These are phyloP conservation scores for Ptilorrhoa leucosticta DNA, from an alignment of 2,113 vertebrate species.

Conservation along the genomic window DNA sequence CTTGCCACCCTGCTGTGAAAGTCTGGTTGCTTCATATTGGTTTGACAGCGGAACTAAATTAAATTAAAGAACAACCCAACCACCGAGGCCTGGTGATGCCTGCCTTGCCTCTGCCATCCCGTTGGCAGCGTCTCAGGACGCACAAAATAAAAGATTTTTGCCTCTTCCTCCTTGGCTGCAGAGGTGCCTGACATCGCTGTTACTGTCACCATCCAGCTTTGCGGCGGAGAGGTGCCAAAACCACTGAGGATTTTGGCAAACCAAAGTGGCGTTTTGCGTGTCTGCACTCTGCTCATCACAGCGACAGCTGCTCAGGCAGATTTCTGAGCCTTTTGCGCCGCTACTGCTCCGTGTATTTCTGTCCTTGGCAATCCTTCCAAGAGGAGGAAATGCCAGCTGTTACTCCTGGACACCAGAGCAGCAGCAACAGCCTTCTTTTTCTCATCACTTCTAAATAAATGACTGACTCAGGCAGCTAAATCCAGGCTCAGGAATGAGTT, in stretches of 20 bases:
- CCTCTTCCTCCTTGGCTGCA: background rate
- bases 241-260: slow-evolving; percentile 58
- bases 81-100: background rate
- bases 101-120: background rate
- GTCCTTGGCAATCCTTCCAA: slow-evolving; percentile 57
- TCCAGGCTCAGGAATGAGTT: background rate
- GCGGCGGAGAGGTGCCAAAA: slow-evolving; percentile 9
- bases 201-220: background rate
- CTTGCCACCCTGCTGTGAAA: background rate
- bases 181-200: background rate
- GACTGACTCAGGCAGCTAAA: background rate
- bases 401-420: slow-evolving; percentile 45
- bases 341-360: slow-evolving; percentile 36
- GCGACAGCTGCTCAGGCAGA: slow-evolving; percentile 74
- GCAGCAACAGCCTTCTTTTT: slow-evolving; percentile 13
- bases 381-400: slow-evolving; percentile 73
- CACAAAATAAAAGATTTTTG: background rate
- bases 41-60: background rate
- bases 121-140: background rate
- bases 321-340: slow-evolving; percentile 44
- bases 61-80: background rate
- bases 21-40: background rate
- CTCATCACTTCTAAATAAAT: background rate
- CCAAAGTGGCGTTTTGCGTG: background rate
- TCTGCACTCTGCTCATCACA: slow-evolving; percentile 10